Conservation (phyloP, 2,888 invertebrate genomes). For the Parnassius mnemosyne region DNA sequence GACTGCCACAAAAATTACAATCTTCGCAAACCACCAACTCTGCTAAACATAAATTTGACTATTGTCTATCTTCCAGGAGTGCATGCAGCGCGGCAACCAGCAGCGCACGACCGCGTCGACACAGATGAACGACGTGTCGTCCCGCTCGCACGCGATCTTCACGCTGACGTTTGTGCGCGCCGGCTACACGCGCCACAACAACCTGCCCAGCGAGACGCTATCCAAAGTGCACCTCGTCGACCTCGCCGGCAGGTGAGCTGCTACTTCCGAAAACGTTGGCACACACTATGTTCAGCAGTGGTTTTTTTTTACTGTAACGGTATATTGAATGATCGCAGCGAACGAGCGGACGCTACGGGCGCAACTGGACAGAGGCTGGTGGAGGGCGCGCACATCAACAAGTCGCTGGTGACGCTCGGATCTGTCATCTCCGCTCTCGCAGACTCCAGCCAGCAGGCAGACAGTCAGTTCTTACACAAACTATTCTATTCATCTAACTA, state of each 20-base stretch:
- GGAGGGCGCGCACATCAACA: constrained; percentile 95
- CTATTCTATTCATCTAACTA: no score
- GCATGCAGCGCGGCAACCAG: constrained; percentile 89
- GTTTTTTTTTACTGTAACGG: no score
- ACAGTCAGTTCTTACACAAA: constrained; percentile 38
- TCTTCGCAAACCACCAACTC: no score
- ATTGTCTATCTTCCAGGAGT: constrained; percentile 75
- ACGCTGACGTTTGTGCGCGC: constrained; percentile 95
- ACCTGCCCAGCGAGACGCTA: constrained; percentile 93
- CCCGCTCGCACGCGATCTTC: constrained; percentile 94
- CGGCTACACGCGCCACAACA: constrained; percentile 87
- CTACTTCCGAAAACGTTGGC: not conserved
- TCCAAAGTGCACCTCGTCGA: constrained; percentile 95
- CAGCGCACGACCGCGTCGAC: constrained; percentile 93
- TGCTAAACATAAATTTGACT: no score
- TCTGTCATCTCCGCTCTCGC: constrained; percentile 93
- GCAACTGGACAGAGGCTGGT: constrained; percentile 94
- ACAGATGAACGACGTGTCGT: constrained; percentile 95
- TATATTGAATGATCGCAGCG: constrained; percentile 71
- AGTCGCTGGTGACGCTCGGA: constrained; percentile 92
- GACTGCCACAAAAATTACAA: no score
- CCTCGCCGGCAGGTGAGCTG: constrained; percentile 88
- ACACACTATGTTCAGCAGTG: no score
- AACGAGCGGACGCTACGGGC: constrained; percentile 93
- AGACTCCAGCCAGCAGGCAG: constrained; percentile 77